Conservation (phyloP, 2,888 invertebrate species). For the Eupithecia exiguata region DNA sequence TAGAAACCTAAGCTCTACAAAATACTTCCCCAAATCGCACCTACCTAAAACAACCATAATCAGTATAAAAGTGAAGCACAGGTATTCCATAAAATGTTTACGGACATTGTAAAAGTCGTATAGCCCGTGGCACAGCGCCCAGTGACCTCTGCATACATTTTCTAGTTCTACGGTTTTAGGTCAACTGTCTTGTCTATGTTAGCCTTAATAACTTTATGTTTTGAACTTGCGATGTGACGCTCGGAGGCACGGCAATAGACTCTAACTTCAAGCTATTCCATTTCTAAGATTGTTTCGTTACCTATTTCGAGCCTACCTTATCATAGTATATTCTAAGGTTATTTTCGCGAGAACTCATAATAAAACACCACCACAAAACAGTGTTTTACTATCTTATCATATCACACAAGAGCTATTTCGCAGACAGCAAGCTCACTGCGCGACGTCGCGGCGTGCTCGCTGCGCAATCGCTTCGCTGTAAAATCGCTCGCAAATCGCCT, state of each 20-base stretch:
- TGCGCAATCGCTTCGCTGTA: too few species aligned
- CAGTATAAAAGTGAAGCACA: conserved; percentile 23
- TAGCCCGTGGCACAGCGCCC: conserved; percentile 14
- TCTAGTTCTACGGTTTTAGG: conserved; percentile 47
- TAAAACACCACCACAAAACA: too few species aligned
- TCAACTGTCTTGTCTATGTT: conserved; percentile 45
- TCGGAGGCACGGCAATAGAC: neutral
- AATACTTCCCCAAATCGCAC: neutral
- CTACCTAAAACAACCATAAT: conserved; percentile 13
- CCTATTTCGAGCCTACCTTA: too few species aligned
- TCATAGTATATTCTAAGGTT: too few species aligned
- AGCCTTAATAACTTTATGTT: neutral
- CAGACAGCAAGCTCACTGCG: too few species aligned
- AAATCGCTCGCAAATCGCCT: too few species aligned
- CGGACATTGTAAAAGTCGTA: conserved; percentile 14
- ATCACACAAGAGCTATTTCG: neutral
- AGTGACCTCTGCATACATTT: conserved; percentile 56
- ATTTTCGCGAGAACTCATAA: too few species aligned
- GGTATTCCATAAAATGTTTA: conserved; percentile 25
- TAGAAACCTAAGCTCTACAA: neutral
- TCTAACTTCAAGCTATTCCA: neutral
- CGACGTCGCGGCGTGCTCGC: too few species aligned
- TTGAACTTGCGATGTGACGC: neutral
- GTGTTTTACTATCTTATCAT: too few species aligned
- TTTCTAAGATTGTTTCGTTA: neutral